Conservation (phyloP, 2,797 vertebrate species). For the Danio kyathit region DNA sequence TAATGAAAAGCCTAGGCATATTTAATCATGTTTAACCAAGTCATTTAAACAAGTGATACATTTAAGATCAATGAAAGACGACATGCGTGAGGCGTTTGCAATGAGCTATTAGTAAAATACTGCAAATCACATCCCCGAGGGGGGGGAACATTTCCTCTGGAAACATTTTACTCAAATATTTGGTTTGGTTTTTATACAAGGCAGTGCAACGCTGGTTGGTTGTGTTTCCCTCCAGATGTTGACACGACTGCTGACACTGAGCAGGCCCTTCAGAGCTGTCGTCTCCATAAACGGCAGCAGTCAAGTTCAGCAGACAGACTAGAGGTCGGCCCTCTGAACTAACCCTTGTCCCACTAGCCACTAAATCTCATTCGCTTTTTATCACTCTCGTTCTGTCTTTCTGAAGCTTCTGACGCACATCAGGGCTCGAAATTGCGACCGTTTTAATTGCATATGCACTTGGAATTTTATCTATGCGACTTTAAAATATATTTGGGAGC, state of each 20-base stretch:
- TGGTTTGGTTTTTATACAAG: constrained; percentile 21
- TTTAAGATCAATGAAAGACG: constrained; percentile 26
- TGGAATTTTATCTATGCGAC: too few species aligned
- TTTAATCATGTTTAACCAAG: constrained; percentile 52
- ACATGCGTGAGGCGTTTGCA: background rate
- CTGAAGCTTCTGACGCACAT: background rate
- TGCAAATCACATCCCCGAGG: constrained; percentile 10
- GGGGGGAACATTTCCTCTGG: background rate
- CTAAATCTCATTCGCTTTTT: constrained; percentile 13
- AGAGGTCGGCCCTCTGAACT: constrained; percentile 2
- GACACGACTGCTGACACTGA: constrained; percentile 1
- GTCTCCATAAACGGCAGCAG: background rate
- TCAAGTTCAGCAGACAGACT: constrained; percentile 32
- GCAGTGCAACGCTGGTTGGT: background rate
- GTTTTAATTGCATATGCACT: too few species aligned
- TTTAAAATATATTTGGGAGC: too few species aligned
- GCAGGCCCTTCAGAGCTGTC: background rate
- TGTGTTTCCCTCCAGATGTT: background rate
- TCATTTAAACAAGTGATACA: constrained; percentile 45
- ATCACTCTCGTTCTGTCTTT: background rate
- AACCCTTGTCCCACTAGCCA: background rate
- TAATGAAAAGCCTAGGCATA: constrained; percentile 39
- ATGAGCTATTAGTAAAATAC: constrained; percentile 36
- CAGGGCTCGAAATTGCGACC: too few species aligned
- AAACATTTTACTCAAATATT: constrained; percentile 31